A percentile compares a stretch with the other conserved stretches of the same genome.
Evolutionary conservation across 2,113 vertebrate species (phyloP).

Genomic region (Cephalophus harveyi): DNA sequence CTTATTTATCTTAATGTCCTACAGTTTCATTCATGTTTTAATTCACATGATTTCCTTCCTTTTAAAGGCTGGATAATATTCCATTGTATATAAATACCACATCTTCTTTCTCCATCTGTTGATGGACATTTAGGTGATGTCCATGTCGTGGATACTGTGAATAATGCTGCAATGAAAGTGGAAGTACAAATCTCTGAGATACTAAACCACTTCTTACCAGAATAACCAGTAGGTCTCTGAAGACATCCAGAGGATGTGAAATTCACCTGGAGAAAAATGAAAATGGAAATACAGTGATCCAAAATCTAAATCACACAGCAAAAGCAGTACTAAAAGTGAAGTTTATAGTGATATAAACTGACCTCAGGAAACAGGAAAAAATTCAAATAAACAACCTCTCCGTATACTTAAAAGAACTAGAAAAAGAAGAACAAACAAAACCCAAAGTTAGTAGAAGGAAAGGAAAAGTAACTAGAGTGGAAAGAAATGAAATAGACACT

Average conservation of each 20-base stretch:
- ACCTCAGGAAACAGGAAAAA: neutral
- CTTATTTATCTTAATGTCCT: neutral
- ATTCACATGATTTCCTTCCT: neutral
- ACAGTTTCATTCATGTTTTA: neutral
- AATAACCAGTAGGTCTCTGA: neutral
- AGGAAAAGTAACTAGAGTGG: neutral
- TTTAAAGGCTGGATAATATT: neutral
- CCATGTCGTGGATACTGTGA: neutral
- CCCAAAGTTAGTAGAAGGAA: neutral
- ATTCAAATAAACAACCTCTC: neutral
- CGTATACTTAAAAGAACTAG: neutral
- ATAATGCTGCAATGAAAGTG: neutral
- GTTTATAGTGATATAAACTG: neutral
- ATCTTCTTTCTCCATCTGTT: neutral
- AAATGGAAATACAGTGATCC: neutral
- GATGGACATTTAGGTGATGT: neutral
- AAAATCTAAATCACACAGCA: neutral
- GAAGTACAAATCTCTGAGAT: neutral
- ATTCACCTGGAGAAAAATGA: neutral
- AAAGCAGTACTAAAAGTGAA: neutral
- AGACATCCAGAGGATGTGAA: neutral
- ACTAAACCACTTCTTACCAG: neutral
- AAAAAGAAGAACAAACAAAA: neutral
- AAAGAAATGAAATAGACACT: neutral
- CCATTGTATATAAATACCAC: neutral